Conservation (phyloP, 2,888 invertebrate genomes). For the Tubulanus polymorphus region DNA sequence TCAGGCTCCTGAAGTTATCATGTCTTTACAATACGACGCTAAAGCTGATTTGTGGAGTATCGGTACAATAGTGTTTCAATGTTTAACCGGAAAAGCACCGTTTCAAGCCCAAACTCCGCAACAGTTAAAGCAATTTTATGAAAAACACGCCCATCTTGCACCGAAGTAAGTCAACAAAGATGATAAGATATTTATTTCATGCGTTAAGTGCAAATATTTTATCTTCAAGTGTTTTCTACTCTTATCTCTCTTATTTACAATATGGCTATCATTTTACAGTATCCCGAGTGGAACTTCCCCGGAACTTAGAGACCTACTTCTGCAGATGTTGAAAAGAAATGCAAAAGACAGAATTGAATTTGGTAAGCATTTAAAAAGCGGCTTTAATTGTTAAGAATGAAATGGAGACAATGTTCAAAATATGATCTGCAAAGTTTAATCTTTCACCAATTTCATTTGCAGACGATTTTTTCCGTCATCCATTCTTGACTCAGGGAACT, state of each 20-base stretch:
- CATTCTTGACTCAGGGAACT: conserved; percentile 61
- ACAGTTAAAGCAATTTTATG: conserved; percentile 93
- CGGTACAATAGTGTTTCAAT: conserved; percentile 97
- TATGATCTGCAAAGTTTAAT: neutral
- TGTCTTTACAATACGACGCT: conserved; percentile 97
- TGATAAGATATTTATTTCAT: neutral
- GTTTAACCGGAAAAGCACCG: conserved; percentile 96
- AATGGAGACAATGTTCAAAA: neutral
- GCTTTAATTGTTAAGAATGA: neutral
- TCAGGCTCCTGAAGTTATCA: conserved; percentile 98
- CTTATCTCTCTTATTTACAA: conserved; percentile 10
- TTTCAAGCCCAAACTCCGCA: conserved; percentile 98
- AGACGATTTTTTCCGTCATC: conserved; percentile 89
- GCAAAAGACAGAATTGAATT: conserved; percentile 94
- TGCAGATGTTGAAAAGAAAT: conserved; percentile 75
- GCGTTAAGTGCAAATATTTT: neutral
- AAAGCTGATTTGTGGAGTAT: conserved; percentile 99
- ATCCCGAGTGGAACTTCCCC: conserved; percentile 91
- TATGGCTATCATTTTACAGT: conserved; percentile 58
- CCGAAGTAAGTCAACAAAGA: conserved; percentile 47
- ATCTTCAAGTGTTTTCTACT: neutral
- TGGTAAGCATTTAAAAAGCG: conserved; percentile 53
- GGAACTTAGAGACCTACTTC: conserved; percentile 80
- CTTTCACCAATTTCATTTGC: conserved; percentile 27
- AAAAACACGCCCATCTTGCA: conserved; percentile 68